phyloP scores from a whole-genome alignment of 1,140 invertebrate genomes.

The Caenorhabditis briggsae region DNA sequence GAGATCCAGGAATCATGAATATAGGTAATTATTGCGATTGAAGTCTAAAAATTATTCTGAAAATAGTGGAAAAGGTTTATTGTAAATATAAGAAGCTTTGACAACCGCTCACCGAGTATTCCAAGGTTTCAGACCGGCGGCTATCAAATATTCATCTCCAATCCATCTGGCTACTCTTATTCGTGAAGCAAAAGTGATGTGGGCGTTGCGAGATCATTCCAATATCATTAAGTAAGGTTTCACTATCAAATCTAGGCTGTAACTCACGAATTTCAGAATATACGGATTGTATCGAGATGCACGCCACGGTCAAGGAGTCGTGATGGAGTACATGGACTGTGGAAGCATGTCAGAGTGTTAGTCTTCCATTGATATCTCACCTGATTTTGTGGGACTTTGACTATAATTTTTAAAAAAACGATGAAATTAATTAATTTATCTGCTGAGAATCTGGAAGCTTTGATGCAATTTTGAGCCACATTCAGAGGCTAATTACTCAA shows the following conservation, averaged over 20 bases:
- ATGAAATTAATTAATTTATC: no score
- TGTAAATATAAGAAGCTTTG: no score
- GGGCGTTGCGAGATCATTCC: background rate
- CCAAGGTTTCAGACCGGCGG: conserved; percentile 46
- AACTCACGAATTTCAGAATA: conserved; percentile 2
- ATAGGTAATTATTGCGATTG: background rate
- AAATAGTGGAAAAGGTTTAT: background rate
- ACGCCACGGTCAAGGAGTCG: conserved; percentile 53
- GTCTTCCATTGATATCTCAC: background rate
- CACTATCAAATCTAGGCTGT: no score
- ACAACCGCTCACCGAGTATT: background rate
- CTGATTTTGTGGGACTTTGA: no score
- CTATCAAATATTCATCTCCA: conserved; percentile 52
- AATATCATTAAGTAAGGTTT: conserved; percentile 45
- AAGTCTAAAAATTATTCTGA: conserved; percentile 13
- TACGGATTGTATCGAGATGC: conserved; percentile 48
- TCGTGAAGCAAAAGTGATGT: conserved; percentile 56
- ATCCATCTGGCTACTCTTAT: background rate
- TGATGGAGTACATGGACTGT: conserved; percentile 64
- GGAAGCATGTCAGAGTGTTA: conserved; percentile 56
- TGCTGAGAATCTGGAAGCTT: no score
- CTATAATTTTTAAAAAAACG: no score
- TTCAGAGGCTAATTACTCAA: background rate
- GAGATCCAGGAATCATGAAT: conserved; percentile 27
- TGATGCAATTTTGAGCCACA: background rate